phyloP scores from a whole-genome alignment of 2,113 vertebrate species.

The Nannobrachium achirus region DNA sequence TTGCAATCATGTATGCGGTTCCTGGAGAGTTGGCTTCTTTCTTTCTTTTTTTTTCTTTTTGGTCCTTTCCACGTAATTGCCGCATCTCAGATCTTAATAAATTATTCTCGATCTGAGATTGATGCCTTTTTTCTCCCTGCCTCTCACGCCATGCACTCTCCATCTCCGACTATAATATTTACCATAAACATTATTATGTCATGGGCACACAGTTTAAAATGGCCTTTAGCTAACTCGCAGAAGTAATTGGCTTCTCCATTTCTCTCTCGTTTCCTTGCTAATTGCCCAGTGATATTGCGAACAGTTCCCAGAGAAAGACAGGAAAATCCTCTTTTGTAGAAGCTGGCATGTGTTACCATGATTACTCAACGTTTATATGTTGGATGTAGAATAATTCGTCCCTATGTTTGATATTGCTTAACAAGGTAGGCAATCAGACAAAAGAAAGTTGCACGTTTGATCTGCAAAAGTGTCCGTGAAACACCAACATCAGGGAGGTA shows the following conservation, averaged over 20 bases:
- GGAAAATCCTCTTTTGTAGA: slow-evolving; percentile 72
- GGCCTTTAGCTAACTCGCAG: slow-evolving; percentile 86
- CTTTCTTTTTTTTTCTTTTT: slow-evolving; percentile 83
- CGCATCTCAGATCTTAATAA: slow-evolving; percentile 87
- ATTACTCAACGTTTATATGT: slow-evolving; percentile 66
- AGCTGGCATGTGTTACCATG: slow-evolving; percentile 66
- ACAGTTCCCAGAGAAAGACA: slow-evolving; percentile 76
- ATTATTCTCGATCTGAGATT: slow-evolving; percentile 89
- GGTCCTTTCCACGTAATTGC: slow-evolving; percentile 88
- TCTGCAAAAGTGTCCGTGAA: slow-evolving; percentile 69
- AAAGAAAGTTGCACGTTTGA: slow-evolving; percentile 68
- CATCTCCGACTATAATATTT: slow-evolving; percentile 87
- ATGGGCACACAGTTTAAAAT: slow-evolving; percentile 90
- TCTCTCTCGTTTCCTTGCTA: slow-evolving; percentile 84
- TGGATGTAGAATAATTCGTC: slow-evolving; percentile 56
- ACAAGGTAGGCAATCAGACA: slow-evolving; percentile 63
- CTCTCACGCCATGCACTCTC: slow-evolving; percentile 84
- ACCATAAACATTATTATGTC: slow-evolving; percentile 91
- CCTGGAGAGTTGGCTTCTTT: slow-evolving; percentile 88
- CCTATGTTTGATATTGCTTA: slow-evolving; percentile 68
- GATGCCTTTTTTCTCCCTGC: slow-evolving; percentile 77
- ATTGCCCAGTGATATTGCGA: slow-evolving; percentile 83
- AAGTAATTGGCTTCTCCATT: slow-evolving; percentile 87
- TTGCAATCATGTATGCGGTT: slow-evolving; percentile 97
- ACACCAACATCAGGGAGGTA: slow-evolving; percentile 45